phyloP scores from a whole-genome alignment of 2,888 invertebrate genomes.

The Hydraecia micacea region DNA sequence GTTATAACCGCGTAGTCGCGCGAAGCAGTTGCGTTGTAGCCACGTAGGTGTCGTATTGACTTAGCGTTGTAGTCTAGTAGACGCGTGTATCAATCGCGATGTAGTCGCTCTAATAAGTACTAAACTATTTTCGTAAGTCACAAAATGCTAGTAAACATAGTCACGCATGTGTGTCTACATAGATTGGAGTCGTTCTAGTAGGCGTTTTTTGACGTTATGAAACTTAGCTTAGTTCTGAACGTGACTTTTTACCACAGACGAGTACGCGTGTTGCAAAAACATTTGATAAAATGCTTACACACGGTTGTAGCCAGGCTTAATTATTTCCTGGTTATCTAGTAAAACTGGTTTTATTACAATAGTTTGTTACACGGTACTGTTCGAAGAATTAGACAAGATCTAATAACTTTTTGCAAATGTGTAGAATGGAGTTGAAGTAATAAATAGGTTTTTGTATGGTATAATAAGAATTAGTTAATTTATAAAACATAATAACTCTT shows the following conservation, averaged over 20 bases:
- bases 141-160: neutral
- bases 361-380: constrained; percentile 20
- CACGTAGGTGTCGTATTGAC: neutral
- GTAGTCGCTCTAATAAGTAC: neutral
- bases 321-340: constrained; percentile 57
- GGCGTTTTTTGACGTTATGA: constrained; percentile 43
- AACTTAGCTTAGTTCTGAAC: constrained; percentile 54
- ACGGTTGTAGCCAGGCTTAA: constrained; percentile 36
- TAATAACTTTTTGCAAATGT: constrained; percentile 4
- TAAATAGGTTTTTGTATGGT: neutral
- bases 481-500: neutral
- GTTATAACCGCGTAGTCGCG: neutral
- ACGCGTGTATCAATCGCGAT: neutral
- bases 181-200: neutral
- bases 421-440: neutral
- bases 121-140: neutral
- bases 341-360: constrained; percentile 47
- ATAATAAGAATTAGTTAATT: neutral
- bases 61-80: neutral
- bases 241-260: constrained; percentile 56
- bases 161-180: constrained; percentile 13
- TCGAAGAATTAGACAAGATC: constrained; percentile 17
- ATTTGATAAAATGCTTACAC: constrained; percentile 58
- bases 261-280: constrained; percentile 60
- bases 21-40: neutral